Evolutionary conservation across 2,797 vertebrate genomes (phyloP), one percentile per base, ranked within the genome.

Genomic region (Scleropages formosus): DNA sequence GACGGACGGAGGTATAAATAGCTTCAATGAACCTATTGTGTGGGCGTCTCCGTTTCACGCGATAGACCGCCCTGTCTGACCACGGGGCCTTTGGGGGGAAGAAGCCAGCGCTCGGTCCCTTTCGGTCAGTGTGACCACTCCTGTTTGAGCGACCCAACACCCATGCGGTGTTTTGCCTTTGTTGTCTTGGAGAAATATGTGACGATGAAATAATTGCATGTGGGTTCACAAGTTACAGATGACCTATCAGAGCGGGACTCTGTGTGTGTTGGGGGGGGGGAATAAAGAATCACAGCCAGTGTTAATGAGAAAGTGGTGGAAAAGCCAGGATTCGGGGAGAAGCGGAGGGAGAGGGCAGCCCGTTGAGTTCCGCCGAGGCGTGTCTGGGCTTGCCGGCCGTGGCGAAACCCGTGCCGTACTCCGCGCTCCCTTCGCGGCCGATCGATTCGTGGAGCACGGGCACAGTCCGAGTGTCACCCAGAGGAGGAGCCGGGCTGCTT

Each of bases 1-100:
- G 83, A 82, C 80, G 84, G 82, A 83, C 80, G 72, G 68, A 61
- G 78, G 51, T 73, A 61, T 47, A 61, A 49, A 78, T 73, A 78
- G 82, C 67, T 79, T 73, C 82, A 75, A 80, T 74, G 75, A 84
- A 80, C 77, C 83, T 81, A 82, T 80, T 79, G 75, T 77, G 77
- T 22, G 70, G 79, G 74, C 61, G 18, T 46, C 15, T 69, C 44
- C 15, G 47, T 80, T 75, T 82, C 70, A 69, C 64, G 59, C 59
- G 77, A 80, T 81, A 79, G 62, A 68, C 83, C 75, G 80, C 70
- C 64, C 27, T 1, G 47, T 82, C 83, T 82, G 81, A 79, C 78
- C 84, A 84, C 81, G 86, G 77, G 72, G 0, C 31, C 78, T 81
- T 82, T 80, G 84, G 26, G 79, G 76, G 76, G 70, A 12, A 16